Percentiles rank a stretch among this genome's conserved stretches.
These are phyloP conservation scores for Takifugu flavidus DNA, from an alignment of 2,113 vertebrate genomes.

Conservation along the genomic window DNA sequence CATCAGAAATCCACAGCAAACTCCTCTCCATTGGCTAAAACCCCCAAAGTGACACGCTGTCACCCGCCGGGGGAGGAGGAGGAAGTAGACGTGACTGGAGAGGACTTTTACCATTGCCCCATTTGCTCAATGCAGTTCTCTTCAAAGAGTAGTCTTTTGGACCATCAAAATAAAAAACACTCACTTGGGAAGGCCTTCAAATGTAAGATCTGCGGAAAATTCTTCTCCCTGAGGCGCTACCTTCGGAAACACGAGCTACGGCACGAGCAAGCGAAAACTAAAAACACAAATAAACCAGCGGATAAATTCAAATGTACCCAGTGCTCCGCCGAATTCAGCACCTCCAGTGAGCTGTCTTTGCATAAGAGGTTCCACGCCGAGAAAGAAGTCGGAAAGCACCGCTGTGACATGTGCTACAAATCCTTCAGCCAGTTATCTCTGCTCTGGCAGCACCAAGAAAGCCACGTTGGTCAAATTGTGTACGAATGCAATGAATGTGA, in stretches of 20 bases:
- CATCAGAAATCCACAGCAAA: constrained; percentile 3
- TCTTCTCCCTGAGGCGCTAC: constrained; percentile 58
- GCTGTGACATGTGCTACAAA: constrained; percentile 79
- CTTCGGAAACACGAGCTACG: constrained; percentile 63
- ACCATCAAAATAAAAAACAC: constrained; percentile 71
- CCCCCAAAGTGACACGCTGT: constrained; percentile 1
- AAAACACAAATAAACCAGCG: not conserved
- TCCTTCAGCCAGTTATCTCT: constrained; percentile 63
- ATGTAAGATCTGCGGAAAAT: constrained; percentile 70
- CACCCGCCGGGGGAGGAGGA: constrained; percentile 54
- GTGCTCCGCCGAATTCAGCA: constrained; percentile 42
- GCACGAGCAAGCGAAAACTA: constrained; percentile 40
- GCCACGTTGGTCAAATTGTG: constrained; percentile 75
- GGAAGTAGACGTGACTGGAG: constrained; percentile 71
- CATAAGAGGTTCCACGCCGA: constrained; percentile 66
- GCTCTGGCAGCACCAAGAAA: constrained; percentile 73
- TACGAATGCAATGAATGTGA: constrained; percentile 82
- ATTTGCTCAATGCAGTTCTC: constrained; percentile 70
- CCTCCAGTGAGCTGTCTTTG: constrained; percentile 52
- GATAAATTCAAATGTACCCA: constrained; percentile 53
- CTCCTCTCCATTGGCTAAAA: constrained; percentile 5
- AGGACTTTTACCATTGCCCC: constrained; percentile 68
- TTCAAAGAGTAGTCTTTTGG: constrained; percentile 62
- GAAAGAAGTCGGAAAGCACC: constrained; percentile 46
- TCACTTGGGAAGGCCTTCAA: constrained; percentile 52